These are phyloP conservation scores for Agrotis exclamationis DNA, from an alignment of 2,888 invertebrate species.

Conservation along the genomic window DNA sequence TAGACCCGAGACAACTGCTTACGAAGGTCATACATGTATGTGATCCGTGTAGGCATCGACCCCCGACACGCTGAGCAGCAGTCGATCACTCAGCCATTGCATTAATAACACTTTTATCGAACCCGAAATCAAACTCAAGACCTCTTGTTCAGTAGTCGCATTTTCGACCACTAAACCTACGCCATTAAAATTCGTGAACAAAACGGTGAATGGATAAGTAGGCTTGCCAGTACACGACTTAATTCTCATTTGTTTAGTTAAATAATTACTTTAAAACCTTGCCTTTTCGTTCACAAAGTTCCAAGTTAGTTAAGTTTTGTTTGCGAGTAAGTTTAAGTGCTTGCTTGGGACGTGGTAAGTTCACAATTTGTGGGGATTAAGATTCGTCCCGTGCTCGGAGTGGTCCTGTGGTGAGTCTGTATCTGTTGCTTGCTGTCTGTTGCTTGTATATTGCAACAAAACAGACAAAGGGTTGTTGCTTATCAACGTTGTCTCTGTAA, in stretches of 20 bases:
- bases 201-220: slow-evolving; percentile 32
- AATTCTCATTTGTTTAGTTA: slow-evolving; percentile 39
- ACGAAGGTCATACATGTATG: too few relatives aligned
- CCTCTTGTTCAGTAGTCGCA: too few relatives aligned
- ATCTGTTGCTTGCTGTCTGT: slow-evolving; percentile 36
- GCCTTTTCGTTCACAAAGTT: slow-evolving; percentile 50
- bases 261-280: slow-evolving; percentile 57
- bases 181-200: slow-evolving; percentile 9
- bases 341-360: slow-evolving; percentile 39
- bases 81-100: too few relatives aligned
- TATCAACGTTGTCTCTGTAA: slow-evolving; percentile 42
- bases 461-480: slow-evolving; percentile 46
- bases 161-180: too few relatives aligned
- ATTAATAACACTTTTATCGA: too few relatives aligned
- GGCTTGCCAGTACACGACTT: slow-evolving; percentile 13
- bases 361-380: slow-evolving; percentile 52
- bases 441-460: slow-evolving; percentile 34
- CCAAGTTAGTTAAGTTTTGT: slow-evolving; percentile 38
- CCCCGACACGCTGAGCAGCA: too few relatives aligned
- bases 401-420: slow-evolving; percentile 31
- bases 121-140: too few relatives aligned
- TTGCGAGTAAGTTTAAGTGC: slow-evolving; percentile 43
- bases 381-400: slow-evolving; percentile 21
- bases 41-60: too few relatives aligned
- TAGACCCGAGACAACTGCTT: too few relatives aligned